Evolutionary conservation across 2,888 invertebrate species (phyloP).

Genomic region (Cylloceria caligata): DNA sequence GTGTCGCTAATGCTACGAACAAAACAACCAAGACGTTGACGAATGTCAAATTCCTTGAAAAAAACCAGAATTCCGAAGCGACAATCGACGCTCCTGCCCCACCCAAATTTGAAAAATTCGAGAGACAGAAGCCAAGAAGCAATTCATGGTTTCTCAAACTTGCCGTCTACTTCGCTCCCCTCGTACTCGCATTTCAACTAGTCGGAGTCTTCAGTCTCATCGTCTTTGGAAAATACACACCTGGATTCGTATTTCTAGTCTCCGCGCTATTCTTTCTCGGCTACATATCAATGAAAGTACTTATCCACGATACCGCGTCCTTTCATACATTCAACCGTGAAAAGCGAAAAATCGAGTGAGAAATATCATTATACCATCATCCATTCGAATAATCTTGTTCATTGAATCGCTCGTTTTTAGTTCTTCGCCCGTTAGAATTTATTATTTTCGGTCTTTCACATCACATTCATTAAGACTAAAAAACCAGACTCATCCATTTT

Average conservation of each 20-base stretch:
- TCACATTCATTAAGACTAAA: not conserved
- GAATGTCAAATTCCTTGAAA: conserved; percentile 28
- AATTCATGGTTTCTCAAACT: conserved; percentile 73
- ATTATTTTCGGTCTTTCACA: not conserved
- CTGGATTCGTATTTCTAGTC: conserved; percentile 81
- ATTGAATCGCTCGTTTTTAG: conserved; percentile 3
- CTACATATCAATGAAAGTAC: conserved; percentile 78
- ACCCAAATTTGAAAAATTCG: conserved; percentile 65
- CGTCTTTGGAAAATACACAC: conserved; percentile 79
- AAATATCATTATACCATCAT: not conserved
- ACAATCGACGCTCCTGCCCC: conserved; percentile 4
- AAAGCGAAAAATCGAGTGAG: conserved; percentile 77
- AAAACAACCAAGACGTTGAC: conserved; percentile 8
- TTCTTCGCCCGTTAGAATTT: conserved; percentile 3
- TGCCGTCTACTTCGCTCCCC: conserved; percentile 79
- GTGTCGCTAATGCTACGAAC: conserved; percentile 4
- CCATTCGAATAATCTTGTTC: conserved; percentile 26
- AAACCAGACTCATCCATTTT: not conserved
- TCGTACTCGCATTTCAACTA: conserved; percentile 77
- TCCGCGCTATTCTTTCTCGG: conserved; percentile 79
- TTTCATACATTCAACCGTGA: conserved; percentile 70
- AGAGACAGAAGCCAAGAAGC: conserved; percentile 73
- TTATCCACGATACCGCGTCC: conserved; percentile 74
- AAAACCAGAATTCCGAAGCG: conserved; percentile 13
- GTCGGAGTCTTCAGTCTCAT: conserved; percentile 76